Percentiles rank a stretch among this genome's conserved stretches.
Evolutionary conservation across 2,888 invertebrate genomes (phyloP).

Genomic region (Allolobophora icterica): DNA sequence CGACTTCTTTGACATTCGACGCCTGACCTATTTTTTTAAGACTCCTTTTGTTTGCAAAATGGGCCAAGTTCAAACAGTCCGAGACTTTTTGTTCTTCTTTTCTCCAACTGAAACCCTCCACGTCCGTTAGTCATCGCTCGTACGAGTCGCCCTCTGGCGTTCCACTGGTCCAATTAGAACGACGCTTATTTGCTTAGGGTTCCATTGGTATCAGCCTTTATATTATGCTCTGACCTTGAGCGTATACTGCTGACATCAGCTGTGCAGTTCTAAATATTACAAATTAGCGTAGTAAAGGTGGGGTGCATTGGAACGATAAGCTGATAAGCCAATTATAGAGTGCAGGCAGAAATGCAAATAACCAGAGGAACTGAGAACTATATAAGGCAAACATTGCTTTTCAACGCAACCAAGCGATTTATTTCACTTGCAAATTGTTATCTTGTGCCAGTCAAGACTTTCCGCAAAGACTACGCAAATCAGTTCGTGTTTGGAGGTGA

Average conservation of each 20-base stretch:
- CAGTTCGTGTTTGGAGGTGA: background rate
- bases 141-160: conserved; percentile 17
- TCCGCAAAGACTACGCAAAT: background rate
- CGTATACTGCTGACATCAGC: background rate
- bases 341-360: background rate
- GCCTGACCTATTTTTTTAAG: background rate
- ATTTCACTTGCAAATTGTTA: background rate
- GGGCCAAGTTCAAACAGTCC: background rate
- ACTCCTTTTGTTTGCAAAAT: background rate
- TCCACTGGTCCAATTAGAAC: background rate
- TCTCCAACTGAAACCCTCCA: background rate
- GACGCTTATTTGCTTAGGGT: background rate
- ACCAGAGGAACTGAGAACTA: background rate
- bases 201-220: background rate
- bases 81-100: background rate
- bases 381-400: background rate
- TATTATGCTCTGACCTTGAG: background rate
- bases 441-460: background rate
- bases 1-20: background rate
- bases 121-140: conserved; percentile 1
- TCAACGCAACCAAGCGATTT: background rate
- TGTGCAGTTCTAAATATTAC: background rate
- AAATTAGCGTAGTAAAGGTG: background rate
- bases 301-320: background rate
- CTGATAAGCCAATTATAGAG: background rate